These are phyloP conservation scores for Datnioides undecimradiatus DNA, from an alignment of 2,113 vertebrate genomes.

Conservation along the genomic window DNA sequence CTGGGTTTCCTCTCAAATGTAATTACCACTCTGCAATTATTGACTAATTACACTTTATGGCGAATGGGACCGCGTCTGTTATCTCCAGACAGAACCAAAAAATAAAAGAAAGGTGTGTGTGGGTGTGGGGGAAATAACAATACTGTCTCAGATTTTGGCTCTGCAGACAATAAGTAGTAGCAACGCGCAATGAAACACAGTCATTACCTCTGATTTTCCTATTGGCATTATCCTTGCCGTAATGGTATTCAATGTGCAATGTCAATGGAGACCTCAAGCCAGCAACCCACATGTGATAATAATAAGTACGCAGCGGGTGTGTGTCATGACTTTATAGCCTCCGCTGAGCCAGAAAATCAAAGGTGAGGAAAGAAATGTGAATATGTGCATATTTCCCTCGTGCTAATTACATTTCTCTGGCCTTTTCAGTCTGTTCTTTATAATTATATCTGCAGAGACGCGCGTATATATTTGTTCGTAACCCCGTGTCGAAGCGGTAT, in stretches of 20 bases:
- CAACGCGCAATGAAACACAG: conserved; percentile 43
- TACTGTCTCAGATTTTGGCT: conserved; percentile 36
- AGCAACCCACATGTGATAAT: conserved; percentile 53
- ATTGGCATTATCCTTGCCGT: conserved; percentile 74
- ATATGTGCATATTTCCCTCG: conserved; percentile 9
- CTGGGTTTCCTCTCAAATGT: conserved; percentile 81
- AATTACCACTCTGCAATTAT: conserved; percentile 86
- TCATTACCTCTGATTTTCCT: conserved; percentile 68
- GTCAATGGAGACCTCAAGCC: conserved; percentile 59
- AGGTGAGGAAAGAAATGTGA: conserved; percentile 38
- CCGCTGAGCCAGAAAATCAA: conserved; percentile 54
- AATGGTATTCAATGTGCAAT: conserved; percentile 58
- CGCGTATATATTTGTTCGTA: conserved; percentile 33
- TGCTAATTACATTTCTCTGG: conserved; percentile 46
- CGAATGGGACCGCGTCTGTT: conserved; percentile 67
- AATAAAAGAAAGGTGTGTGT: conserved; percentile 43
- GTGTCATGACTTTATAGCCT: conserved; percentile 37
- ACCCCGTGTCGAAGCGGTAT: neutral
- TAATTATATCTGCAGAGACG: conserved; percentile 15
- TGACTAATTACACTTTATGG: conserved; percentile 86
- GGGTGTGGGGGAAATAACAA: conserved; percentile 40
- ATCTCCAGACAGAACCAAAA: conserved; percentile 63
- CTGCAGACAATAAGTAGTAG: conserved; percentile 7
- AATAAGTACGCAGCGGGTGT: conserved; percentile 28
- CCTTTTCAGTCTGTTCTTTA: neutral